Conservation (phyloP, 2,797 vertebrate genomes). For the Pseudochaenichthys georgianus region DNA sequence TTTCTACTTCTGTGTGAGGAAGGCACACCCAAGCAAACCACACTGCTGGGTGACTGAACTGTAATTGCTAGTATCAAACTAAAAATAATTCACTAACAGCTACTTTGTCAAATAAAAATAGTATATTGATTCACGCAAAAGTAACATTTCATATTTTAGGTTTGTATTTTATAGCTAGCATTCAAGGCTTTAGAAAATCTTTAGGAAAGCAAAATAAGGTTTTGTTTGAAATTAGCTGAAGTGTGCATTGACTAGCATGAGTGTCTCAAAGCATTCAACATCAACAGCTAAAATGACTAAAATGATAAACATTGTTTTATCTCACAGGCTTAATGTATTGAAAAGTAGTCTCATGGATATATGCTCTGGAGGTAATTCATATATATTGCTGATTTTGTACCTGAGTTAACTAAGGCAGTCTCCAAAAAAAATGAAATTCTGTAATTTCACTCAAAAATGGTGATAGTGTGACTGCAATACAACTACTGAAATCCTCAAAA, state of each 20-base stretch:
- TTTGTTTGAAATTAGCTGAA: not conserved
- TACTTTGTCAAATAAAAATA: slow-evolving; percentile 62
- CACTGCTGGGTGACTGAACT: slow-evolving; percentile 78
- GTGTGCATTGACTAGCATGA: not conserved
- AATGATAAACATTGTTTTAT: not conserved
- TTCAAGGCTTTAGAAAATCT: not conserved
- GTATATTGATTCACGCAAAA: slow-evolving; percentile 40
- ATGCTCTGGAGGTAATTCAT: not conserved
- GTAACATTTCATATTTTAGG: slow-evolving; percentile 34
- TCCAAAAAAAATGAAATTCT: not conserved
- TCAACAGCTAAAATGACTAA: slow-evolving; percentile 6
- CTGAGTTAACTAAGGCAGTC: not conserved
- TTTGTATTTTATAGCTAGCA: slow-evolving; percentile 14
- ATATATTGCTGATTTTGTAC: not conserved
- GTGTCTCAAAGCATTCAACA: slow-evolving; percentile 2
- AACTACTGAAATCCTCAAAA: not conserved
- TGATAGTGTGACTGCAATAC: not conserved
- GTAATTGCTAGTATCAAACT: slow-evolving; percentile 78
- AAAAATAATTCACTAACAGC: slow-evolving; percentile 74
- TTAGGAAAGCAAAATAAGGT: not conserved
- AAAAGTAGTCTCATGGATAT: not conserved
- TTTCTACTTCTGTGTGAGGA: slow-evolving; percentile 75
- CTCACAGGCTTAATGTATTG: not conserved
- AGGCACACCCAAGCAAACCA: slow-evolving; percentile 84
- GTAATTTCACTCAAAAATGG: too few relatives aligned